Evolutionary conservation across 2,888 invertebrate genomes (phyloP).

Genomic region (Rhagophthalmus giganteus): DNA sequence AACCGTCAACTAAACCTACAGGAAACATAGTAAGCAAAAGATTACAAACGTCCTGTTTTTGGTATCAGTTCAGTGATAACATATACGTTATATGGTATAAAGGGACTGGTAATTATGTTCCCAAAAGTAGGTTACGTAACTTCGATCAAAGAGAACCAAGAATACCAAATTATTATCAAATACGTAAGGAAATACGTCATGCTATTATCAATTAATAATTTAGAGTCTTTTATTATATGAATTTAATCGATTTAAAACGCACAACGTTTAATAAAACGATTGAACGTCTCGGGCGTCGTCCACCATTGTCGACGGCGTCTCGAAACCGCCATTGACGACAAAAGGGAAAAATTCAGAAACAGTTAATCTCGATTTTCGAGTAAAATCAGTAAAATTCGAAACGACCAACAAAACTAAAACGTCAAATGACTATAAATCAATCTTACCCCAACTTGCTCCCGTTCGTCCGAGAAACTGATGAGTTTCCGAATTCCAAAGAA

Average conservation of each 20-base stretch:
- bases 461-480: conserved; percentile 90
- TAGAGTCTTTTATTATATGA: not conserved
- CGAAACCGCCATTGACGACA: conserved; percentile 32
- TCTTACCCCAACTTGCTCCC: conserved; percentile 92
- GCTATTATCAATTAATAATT: not conserved
- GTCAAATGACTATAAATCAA: too few species aligned
- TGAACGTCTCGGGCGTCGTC: conserved; percentile 43
- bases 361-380: too few species aligned
- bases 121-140: not conserved
- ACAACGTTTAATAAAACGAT: conserved; percentile 13
- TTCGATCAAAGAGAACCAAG: not conserved
- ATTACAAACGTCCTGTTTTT: not conserved
- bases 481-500: conserved; percentile 91
- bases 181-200: not conserved
- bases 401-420: too few species aligned
- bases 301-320: conserved; percentile 40
- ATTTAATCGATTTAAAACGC: not conserved
- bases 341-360: not conserved
- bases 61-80: not conserved
- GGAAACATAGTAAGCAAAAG: not conserved
- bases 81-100: not conserved
- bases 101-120: not conserved
- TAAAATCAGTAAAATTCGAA: too few species aligned
- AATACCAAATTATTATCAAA: not conserved
- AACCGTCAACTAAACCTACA: too few species aligned